Evolutionary conservation across 2,113 vertebrate species (phyloP).

Genomic region (Boleophthalmus pectinirostris): DNA sequence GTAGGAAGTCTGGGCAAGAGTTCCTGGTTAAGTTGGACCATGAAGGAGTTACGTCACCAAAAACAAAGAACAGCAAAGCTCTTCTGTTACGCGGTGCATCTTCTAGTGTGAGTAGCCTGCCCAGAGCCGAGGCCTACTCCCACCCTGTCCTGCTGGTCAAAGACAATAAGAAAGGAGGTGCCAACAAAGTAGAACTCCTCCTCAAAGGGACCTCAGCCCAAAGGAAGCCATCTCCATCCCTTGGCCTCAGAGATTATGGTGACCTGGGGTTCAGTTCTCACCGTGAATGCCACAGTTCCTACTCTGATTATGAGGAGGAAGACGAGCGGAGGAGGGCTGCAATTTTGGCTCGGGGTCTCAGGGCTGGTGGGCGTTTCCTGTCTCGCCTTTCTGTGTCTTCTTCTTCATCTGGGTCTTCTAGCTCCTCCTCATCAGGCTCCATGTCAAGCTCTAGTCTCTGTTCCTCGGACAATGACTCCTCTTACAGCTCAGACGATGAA

Average conservation of each 20-base stretch:
- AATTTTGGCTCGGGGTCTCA: conserved; percentile 73
- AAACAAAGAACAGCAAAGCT: conserved; percentile 93
- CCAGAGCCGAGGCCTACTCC: conserved; percentile 79
- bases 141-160: conserved; percentile 85
- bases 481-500: conserved; percentile 94
- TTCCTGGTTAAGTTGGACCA: conserved; percentile 96
- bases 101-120: conserved; percentile 71
- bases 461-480: conserved; percentile 96
- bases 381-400: conserved; percentile 90
- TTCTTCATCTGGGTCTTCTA: conserved; percentile 93
- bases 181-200: conserved; percentile 80
- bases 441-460: conserved; percentile 92
- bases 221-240: conserved; percentile 79
- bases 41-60: conserved; percentile 94
- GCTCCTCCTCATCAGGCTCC: conserved; percentile 92
- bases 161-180: conserved; percentile 87
- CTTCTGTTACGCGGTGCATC: conserved; percentile 76
- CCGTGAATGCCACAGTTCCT: conserved; percentile 91
- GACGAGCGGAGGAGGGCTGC: conserved; percentile 63
- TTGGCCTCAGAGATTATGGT: conserved; percentile 68
- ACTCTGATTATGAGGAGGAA: conserved; percentile 88
- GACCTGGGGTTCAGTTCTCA: conserved; percentile 87
- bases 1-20: conserved; percentile 81
- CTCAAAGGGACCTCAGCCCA: conserved; percentile 82
- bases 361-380: conserved; percentile 86